Base-by-base conservation (phyloP, 2,113 vertebrate species). In the Caloenas nicobarica region DNA sequence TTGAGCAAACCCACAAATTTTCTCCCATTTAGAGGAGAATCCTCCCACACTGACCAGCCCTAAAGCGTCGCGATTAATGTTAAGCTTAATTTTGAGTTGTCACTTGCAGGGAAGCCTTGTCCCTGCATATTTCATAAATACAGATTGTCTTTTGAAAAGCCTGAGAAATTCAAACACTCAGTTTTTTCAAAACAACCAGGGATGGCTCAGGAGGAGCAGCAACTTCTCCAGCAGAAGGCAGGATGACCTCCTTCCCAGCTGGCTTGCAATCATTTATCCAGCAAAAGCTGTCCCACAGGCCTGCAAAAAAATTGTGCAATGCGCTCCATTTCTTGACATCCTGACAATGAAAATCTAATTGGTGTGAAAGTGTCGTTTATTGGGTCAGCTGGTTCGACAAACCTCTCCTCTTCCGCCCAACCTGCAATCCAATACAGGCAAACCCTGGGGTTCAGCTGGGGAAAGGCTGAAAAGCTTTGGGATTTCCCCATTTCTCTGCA, bases 241-340 rank as follows among this genome's bases (percentile, higher is more conserved):
- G 78, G 89, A 89, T 44, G 54, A 42, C 78, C 54, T 91, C 83
- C 91, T 89, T 72, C 89, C 81, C 96, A 91, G 70, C 91, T 94
- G 93, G 19, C 78, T 54, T 34, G 53, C 62, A 19, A 25, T 84
- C 53, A 0, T 87, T 95, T 76, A 92, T 92, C 66, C 74, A 89
- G 44, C 2, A 0, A 81, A 53, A 80, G 66, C 70, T 72, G 44
- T 82, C 74, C 84, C 74, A 28, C 29, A 72, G 81, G 81, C 68
- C 48, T 62, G 46, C 11, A 4, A 69, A 95, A 85, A 91, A 82
- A 88, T 77, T 58, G 51, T 77, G 73, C 29, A 36, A n/a, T 17
- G 46, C 1, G 3, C 74, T 87, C 82, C 44, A 12, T 50, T 84
- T 60, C 76, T 86, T 51, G 72, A 69, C 81, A 86, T 34, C 50